Evolutionary conservation across 2,797 vertebrate genomes (phyloP).

Genomic region (Propithecus perrieri): DNA sequence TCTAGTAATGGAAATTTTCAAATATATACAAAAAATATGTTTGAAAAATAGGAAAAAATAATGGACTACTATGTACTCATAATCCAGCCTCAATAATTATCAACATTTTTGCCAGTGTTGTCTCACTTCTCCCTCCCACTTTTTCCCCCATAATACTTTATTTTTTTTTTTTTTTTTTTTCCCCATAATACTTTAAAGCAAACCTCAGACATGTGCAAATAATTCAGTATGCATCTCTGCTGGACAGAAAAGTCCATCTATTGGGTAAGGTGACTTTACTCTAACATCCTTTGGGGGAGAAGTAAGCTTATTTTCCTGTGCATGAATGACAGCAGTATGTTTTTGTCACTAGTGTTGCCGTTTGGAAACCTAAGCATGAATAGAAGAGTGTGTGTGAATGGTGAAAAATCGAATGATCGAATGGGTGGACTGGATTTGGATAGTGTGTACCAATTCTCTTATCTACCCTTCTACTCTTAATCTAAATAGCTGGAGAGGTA

Average conservation of each 20-base stretch:
- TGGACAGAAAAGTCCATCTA: neutral
- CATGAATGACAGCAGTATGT: too few species aligned
- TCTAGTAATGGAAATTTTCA: conserved; percentile 1
- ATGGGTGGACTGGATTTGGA: neutral
- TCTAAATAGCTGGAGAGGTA: neutral
- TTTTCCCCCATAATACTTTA: neutral
- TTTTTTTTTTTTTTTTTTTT: too few species aligned
- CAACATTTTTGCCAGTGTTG: neutral
- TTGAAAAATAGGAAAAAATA: neutral
- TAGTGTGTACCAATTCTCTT: neutral
- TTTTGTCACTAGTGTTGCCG: neutral
- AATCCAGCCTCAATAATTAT: neutral
- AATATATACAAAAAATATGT: conserved; percentile 14
- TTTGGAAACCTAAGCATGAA: neutral
- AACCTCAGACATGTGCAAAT: neutral
- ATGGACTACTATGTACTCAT: neutral
- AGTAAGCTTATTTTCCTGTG: neutral
- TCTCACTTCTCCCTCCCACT: neutral
- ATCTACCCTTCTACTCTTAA: neutral
- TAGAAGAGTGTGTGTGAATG: neutral
- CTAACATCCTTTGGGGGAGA: neutral
- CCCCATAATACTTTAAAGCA: neutral
- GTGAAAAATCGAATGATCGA: neutral
- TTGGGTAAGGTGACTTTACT: neutral
- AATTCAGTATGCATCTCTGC: neutral